phyloP scores from a whole-genome alignment of 1,140 invertebrate species.

The Delia radicum region DNA sequence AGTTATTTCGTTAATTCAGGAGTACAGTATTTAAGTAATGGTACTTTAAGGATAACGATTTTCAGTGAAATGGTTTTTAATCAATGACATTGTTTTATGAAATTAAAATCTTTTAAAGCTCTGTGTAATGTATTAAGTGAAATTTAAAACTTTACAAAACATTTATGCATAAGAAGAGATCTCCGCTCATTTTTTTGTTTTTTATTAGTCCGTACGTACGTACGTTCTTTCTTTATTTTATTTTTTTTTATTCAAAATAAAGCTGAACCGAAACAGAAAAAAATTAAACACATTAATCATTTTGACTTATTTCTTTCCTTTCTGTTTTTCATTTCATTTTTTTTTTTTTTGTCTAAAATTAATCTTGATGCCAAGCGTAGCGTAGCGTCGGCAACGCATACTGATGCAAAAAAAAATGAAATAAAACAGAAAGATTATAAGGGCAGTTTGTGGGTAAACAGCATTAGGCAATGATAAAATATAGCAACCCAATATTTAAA shows the following conservation, averaged over 20 bases:
- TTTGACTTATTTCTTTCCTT: constrained; percentile 54
- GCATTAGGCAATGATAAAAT: background rate
- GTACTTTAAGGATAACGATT: too few species aligned
- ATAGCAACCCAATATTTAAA: background rate
- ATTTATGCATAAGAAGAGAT: background rate
- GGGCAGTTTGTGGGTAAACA: constrained; percentile 11
- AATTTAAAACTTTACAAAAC: background rate
- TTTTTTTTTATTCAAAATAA: background rate
- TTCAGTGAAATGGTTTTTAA: too few species aligned
- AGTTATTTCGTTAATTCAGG: too few species aligned
- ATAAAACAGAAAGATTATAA: background rate
- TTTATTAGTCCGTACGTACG: background rate
- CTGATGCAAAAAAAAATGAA: background rate
- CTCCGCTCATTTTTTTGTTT: background rate
- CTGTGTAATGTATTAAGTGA: background rate
- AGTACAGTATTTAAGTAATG: too few species aligned
- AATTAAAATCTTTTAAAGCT: too few species aligned
- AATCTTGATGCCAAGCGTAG: constrained; percentile 52
- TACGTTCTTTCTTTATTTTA: background rate
- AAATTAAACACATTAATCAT: constrained; percentile 46
- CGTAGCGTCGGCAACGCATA: constrained; percentile 31
- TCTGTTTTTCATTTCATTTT: background rate
- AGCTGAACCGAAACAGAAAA: constrained; percentile 9
- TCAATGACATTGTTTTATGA: too few species aligned
- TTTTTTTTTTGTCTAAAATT: constrained; percentile 41